A percentile compares a stretch with the other conserved stretches of the same genome.
These are phyloP conservation scores for Phrynocephalus guinanensis DNA, from an alignment of 2,797 vertebrate species.

Conservation along the genomic window DNA sequence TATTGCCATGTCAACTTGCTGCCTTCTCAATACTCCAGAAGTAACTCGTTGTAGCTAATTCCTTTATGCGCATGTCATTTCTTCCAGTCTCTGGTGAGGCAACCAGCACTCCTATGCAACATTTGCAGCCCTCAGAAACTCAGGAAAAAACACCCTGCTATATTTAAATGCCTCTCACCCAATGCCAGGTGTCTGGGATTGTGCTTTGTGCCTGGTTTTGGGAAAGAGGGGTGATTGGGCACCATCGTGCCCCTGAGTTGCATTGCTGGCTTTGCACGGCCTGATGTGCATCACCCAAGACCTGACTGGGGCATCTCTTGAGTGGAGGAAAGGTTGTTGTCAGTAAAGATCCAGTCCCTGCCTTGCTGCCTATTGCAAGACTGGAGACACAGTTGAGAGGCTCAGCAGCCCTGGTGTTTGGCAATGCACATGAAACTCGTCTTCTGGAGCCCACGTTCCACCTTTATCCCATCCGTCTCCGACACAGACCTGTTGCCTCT, in stretches of 20 bases:
- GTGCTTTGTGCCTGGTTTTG: neutral
- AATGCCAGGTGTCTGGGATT: rapidly evolving
- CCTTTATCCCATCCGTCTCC: neutral
- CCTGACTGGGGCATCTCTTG: neutral
- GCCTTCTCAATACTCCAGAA: too few species aligned
- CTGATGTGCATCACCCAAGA: neutral
- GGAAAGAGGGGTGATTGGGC: neutral
- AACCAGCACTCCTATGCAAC: too few species aligned
- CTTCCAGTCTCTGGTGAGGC: too few species aligned
- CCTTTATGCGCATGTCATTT: too few species aligned
- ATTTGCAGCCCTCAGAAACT: neutral
- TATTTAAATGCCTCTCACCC: neutral
- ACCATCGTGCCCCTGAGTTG: neutral
- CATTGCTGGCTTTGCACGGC: neutral
- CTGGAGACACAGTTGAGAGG: neutral
- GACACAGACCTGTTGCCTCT: neutral
- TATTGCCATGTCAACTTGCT: too few species aligned
- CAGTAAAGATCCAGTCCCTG: too few species aligned
- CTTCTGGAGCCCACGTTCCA: neutral
- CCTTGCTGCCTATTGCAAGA: too few species aligned
- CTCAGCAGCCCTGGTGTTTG: neutral
- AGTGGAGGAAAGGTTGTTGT: too few species aligned
- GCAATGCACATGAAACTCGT: neutral
- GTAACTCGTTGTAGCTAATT: too few species aligned
- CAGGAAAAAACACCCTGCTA: rapidly evolving